Evolutionary conservation across 2,113 vertebrate species (phyloP).

Genomic region (Castor canadensis): DNA sequence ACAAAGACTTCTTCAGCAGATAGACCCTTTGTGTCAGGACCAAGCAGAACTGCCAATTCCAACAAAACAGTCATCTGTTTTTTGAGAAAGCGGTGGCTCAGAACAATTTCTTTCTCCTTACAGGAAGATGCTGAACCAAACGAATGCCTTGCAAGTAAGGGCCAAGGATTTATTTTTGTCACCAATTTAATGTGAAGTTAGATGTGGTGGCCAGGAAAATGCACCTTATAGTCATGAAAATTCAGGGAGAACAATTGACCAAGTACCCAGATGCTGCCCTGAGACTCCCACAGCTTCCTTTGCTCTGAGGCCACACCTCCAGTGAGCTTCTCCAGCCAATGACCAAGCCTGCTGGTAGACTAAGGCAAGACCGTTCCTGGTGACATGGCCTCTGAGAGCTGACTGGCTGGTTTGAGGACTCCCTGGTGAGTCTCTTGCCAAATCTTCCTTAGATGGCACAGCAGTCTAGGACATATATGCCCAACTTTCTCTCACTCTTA

Average conservation of each 20-base stretch:
- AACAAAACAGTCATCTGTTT: not conserved
- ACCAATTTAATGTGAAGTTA: not conserved
- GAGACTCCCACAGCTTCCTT: not conserved
- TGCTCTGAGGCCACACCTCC: rapidly evolving
- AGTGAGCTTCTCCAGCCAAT: not conserved
- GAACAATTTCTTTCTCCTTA: not conserved
- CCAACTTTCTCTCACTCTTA: not conserved
- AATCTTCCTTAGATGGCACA: not conserved
- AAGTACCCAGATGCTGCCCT: not conserved
- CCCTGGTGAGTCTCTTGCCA: too few species aligned
- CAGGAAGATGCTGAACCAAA: not conserved
- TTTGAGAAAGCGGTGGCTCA: not conserved
- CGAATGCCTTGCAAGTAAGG: not conserved
- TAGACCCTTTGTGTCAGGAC: not conserved
- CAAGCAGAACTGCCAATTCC: not conserved
- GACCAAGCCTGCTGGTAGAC: not conserved
- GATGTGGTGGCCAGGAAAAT: not conserved
- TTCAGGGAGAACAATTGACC: not conserved
- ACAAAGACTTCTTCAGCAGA: not conserved
- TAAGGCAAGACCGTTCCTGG: not conserved
- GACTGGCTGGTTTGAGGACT: not conserved
- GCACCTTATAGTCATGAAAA: not conserved
- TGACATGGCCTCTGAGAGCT: too few species aligned
- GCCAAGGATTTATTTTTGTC: not conserved
- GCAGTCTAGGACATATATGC: not conserved